Conservation (phyloP, 2,888 invertebrate species). For the Meteorus colon region DNA sequence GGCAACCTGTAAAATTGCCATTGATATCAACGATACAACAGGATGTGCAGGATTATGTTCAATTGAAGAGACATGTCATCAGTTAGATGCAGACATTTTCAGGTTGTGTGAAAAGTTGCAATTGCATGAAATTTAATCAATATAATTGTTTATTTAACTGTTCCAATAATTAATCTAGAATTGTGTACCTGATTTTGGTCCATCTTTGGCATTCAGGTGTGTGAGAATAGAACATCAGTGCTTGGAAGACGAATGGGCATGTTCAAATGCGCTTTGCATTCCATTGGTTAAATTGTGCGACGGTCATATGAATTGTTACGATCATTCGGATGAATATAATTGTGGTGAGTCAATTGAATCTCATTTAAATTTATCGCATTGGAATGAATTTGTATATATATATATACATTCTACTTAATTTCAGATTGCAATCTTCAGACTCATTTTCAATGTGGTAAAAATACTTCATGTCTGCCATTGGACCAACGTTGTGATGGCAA, state of each 20-base stretch:
- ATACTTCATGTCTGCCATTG: conserved; percentile 82
- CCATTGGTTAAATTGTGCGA: conserved; percentile 80
- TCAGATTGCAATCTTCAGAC: conserved; percentile 80
- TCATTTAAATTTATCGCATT: conserved; percentile 7
- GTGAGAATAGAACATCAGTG: conserved; percentile 78
- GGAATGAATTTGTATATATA: conserved; percentile 19
- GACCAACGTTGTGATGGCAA: conserved; percentile 82
- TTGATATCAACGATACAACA: conserved; percentile 77
- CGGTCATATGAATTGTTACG: conserved; percentile 83
- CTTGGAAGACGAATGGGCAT: conserved; percentile 80
- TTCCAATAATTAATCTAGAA: conserved; percentile 22
- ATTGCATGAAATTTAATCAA: not conserved
- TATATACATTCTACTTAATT: conserved; percentile 59
- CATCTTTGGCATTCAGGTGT: conserved; percentile 71
- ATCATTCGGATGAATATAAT: conserved; percentile 83
- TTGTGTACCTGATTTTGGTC: conserved; percentile 17
- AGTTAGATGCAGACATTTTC: conserved; percentile 70
- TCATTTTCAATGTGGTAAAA: conserved; percentile 84
- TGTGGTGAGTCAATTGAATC: conserved; percentile 77
- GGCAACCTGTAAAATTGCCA: conserved; percentile 76
- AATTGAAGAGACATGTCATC: conserved; percentile 71
- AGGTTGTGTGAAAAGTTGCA: conserved; percentile 57
- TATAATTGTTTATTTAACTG: conserved; percentile 11
- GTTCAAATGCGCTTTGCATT: conserved; percentile 83
- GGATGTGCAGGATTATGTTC: conserved; percentile 74